Conservation (phyloP, 2,888 invertebrate genomes). For the Thysanoteuthis rhombus region DNA sequence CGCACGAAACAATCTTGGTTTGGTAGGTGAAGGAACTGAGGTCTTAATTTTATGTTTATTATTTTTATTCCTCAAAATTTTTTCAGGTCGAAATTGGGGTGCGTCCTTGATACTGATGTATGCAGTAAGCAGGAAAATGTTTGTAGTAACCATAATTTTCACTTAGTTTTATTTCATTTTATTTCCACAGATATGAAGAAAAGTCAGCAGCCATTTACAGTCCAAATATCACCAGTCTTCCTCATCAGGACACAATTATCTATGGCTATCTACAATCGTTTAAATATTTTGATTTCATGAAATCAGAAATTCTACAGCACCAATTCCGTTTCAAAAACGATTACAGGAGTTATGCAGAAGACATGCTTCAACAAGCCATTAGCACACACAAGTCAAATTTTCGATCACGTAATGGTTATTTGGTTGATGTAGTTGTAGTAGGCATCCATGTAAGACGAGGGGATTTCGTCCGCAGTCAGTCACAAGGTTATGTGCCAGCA, state of each 20-base stretch:
- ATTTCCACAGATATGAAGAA: constrained; percentile 32
- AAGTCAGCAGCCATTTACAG: constrained; percentile 37
- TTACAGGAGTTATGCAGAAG: constrained; percentile 31
- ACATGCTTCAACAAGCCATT: neutral
- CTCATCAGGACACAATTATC: constrained; percentile 40
- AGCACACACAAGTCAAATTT: neutral
- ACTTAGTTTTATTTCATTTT: too few relatives aligned
- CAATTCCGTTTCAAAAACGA: constrained; percentile 50
- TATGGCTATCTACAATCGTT: constrained; percentile 57
- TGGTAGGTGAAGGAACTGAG: too few relatives aligned
- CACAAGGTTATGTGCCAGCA: constrained; percentile 64
- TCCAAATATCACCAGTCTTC: constrained; percentile 37
- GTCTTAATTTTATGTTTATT: too few relatives aligned
- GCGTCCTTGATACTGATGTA: too few relatives aligned
- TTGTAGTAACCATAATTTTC: too few relatives aligned
- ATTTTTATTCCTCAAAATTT: too few relatives aligned
- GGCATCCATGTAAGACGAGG: constrained; percentile 67
- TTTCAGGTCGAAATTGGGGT: too few relatives aligned
- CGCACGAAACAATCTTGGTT: too few relatives aligned
- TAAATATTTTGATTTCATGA: constrained; percentile 52
- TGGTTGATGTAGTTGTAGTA: constrained; percentile 39
- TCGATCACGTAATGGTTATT: neutral
- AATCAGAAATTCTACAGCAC: constrained; percentile 43
- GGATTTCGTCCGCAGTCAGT: constrained; percentile 61
- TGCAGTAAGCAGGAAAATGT: too few relatives aligned